Evolutionary conservation across 2,113 vertebrate species (phyloP).

Genomic region (Heptranchias perlo): DNA sequence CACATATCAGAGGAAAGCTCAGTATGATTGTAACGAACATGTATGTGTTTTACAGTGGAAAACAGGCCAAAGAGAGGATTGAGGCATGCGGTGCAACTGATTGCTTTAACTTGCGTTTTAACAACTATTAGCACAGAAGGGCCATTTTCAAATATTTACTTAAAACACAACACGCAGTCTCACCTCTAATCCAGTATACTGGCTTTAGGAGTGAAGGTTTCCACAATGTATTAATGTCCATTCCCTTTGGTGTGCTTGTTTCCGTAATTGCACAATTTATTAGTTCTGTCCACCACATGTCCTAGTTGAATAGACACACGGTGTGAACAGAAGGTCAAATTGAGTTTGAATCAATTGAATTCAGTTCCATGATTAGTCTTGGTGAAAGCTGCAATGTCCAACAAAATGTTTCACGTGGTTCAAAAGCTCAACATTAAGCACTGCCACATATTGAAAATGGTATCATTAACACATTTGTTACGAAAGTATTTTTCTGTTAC

Average conservation of each 20-base stretch:
- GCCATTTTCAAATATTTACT: neutral
- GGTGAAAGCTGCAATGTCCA: neutral
- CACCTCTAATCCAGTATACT: neutral
- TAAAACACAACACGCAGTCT: neutral
- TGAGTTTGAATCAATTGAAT: neutral
- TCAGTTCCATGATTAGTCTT: neutral
- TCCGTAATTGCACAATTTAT: neutral
- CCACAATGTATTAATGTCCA: neutral
- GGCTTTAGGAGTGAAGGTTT: neutral
- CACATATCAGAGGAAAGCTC: neutral
- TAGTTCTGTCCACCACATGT: neutral
- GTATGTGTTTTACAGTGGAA: neutral
- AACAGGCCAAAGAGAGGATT: neutral
- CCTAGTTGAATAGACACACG: neutral
- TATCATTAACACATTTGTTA: neutral
- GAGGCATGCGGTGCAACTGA: neutral
- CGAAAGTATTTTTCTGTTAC: neutral
- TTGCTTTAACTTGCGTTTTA: neutral
- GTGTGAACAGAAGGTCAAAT: neutral
- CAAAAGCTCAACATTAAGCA: neutral
- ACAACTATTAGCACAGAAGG: neutral
- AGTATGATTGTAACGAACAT: neutral
- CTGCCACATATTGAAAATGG: neutral
- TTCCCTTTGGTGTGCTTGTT: neutral
- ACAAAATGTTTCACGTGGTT: neutral